Evolutionary conservation across 2,797 vertebrate species (phyloP), one percentile per base, ranked within the genome.

Genomic region (Masticophis lateralis): DNA sequence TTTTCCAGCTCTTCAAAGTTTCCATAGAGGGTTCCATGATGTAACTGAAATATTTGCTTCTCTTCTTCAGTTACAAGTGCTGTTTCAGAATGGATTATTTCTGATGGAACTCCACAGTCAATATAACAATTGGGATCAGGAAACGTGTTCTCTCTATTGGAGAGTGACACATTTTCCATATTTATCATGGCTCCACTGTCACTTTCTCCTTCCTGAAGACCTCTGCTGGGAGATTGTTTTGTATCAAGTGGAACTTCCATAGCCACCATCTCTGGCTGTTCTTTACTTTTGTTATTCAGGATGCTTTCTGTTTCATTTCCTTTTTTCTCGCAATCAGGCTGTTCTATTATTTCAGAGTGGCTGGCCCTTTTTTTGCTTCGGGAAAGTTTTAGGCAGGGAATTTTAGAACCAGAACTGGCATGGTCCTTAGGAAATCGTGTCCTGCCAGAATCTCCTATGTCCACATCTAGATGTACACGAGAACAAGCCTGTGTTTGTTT

Each of bases 381-480:
- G 87, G 98, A 97, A 94, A 98, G 97, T 37, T 94, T 93, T 59
- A 97, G 90, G 3, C 98, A 97, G 83, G 98, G 96, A 74, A 98
- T 96, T 96, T 95, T 97, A 88, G 97, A 93, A 66, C 96, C 97
- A 1, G 98, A 95, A 88, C 96, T 96, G 0, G 1, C 89, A 74
- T 92, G 97, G 94, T 97, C 97, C 92, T 97, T 97, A 0, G 95
- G 91, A 92, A 94, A 59, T 10, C 92, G 88, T 5, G 37, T 90
- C 0, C 57, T 86, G 22, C 91, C 92, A 90, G 69, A 61, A 22
- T 95, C 95, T 89, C 96, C 96, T 1, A 95, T 87, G 12, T 95
- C 96, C 53, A 28, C 87, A 93, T 97, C 97, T 91, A 96, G 93
- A 61, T 96, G 97, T n/a, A 96, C 93, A 8, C 95, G 96, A 88